A percentile compares a stretch with the other conserved stretches of the same genome.
phyloP scores from a whole-genome alignment of 2,113 vertebrate species.

The Dasyornis broadbenti region DNA sequence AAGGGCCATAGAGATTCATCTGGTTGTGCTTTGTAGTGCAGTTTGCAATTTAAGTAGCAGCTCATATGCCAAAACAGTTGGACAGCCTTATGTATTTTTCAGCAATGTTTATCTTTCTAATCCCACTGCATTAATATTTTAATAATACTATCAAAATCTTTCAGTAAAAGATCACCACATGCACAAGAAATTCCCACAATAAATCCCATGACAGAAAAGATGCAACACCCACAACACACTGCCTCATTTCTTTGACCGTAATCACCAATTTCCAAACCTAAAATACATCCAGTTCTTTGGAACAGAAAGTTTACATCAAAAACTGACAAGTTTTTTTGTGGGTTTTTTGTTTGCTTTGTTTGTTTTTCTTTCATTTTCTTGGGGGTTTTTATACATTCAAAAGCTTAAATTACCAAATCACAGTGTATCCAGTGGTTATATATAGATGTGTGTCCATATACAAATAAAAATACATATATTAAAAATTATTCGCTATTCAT shows the following conservation, averaged over 20 bases:
- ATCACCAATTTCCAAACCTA: not conserved
- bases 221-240: not conserved
- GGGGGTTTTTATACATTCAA: not conserved
- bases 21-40: not conserved
- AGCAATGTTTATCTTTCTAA: not conserved
- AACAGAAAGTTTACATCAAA: not conserved
- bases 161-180: not conserved
- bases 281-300: not conserved
- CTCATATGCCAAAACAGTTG: constrained; percentile 5
- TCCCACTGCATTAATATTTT: not conserved
- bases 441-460: not conserved
- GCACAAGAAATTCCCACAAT: not conserved
- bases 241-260: not conserved
- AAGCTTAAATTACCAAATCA: not conserved
- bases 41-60: constrained; percentile 25
- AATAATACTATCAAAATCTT: not conserved
- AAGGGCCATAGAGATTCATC: not conserved
- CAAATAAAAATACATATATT: not conserved
- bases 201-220: not conserved
- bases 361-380: not conserved
- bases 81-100: not conserved
- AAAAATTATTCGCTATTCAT: not conserved
- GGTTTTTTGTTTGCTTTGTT: not conserved
- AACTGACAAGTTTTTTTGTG: not conserved
- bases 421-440: not conserved